These are phyloP conservation scores for Piscicola geometra DNA, from an alignment of 2,888 invertebrate genomes.

Conservation along the genomic window DNA sequence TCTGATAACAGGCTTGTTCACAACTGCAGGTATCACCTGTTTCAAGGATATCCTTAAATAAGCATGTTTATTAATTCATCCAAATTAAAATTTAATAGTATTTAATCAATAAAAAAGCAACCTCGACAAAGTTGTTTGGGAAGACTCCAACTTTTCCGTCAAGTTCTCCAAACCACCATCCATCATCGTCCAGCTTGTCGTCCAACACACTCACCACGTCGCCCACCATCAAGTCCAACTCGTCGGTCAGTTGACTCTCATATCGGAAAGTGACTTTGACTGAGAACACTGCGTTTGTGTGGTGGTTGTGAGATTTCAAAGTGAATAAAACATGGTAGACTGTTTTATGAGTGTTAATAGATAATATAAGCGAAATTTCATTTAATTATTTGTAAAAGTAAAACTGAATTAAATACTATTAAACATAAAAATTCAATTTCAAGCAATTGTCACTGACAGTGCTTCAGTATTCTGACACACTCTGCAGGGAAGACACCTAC, in stretches of 20 bases:
- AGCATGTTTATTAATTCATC: too few species aligned
- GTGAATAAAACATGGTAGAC: background rate
- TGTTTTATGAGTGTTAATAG: too few species aligned
- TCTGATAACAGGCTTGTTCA: slow-evolving; percentile 28
- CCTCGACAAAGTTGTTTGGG: slow-evolving; percentile 32
- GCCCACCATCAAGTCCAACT: slow-evolving; percentile 26
- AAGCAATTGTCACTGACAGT: background rate
- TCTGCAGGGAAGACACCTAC: slow-evolving; percentile 13
- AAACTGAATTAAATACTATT: too few species aligned
- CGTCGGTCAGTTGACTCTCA: slow-evolving; percentile 27
- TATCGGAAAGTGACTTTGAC: slow-evolving; percentile 16
- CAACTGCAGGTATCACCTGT: background rate
- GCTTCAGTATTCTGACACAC: background rate
- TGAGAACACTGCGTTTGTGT: slow-evolving; percentile 24
- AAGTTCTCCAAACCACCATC: slow-evolving; percentile 32
- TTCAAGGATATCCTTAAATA: too few species aligned
- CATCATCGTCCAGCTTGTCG: slow-evolving; percentile 31
- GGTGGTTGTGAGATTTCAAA: background rate
- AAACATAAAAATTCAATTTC: too few species aligned
- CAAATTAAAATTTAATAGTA: too few species aligned
- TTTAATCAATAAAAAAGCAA: too few species aligned
- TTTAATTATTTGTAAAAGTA: too few species aligned
- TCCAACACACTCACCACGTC: slow-evolving; percentile 29
- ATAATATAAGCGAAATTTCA: background rate
- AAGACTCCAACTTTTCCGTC: slow-evolving; percentile 15